A percentile compares a stretch with the other conserved stretches of the same genome.
Evolutionary conservation across 1,140 invertebrate genomes (phyloP).

Genomic region (Brachionus koreanus): DNA sequence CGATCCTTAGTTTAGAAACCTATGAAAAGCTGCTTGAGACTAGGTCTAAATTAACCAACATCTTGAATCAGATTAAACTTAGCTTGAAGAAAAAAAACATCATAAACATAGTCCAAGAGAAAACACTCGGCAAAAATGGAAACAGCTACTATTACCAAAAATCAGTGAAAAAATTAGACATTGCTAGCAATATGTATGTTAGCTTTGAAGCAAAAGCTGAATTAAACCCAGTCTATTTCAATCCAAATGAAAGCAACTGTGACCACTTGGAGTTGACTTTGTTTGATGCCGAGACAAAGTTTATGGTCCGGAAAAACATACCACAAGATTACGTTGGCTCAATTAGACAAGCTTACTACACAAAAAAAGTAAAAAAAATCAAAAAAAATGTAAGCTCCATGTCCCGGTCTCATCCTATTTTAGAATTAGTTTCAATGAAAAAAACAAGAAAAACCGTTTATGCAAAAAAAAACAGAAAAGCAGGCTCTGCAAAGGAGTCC

Average conservation of each 20-base stretch:
- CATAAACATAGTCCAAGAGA: constrained; percentile 32
- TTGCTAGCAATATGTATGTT: background rate
- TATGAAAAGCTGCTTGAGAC: background rate
- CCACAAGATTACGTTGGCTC: background rate
- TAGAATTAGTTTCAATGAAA: background rate
- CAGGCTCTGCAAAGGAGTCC: background rate
- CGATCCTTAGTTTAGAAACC: background rate
- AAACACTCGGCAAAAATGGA: constrained; percentile 15
- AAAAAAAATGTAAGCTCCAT: background rate
- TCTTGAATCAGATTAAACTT: background rate
- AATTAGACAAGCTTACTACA: background rate
- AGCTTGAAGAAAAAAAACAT: background rate
- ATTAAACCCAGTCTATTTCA: background rate
- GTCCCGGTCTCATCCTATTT: background rate
- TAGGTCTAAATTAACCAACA: background rate
- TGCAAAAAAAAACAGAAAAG: background rate
- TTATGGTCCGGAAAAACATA: background rate
- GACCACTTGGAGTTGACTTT: background rate
- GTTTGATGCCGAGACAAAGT: background rate
- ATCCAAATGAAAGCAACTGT: background rate
- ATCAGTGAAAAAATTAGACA: background rate
- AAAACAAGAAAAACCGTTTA: background rate
- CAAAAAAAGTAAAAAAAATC: background rate
- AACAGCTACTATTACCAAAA: constrained; percentile 32
- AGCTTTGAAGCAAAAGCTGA: background rate